Conservation (phyloP, 2,888 invertebrate species). For the Leptopterna dolabrata region DNA sequence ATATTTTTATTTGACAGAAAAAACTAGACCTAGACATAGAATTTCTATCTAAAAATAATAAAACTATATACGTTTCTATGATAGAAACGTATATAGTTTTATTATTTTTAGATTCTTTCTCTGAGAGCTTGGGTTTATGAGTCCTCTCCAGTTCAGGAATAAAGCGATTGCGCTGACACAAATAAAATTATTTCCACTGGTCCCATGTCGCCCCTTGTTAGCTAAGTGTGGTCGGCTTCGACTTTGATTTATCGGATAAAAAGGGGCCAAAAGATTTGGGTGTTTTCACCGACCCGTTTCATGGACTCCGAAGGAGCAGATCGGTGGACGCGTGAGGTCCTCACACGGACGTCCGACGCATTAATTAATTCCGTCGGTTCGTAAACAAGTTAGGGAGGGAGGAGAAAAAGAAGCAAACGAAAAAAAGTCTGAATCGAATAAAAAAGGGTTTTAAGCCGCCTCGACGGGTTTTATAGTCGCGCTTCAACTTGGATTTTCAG, state of each 20-base stretch:
- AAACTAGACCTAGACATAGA: too few species aligned
- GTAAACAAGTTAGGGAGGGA: conserved; percentile 31
- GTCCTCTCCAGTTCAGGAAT: not conserved
- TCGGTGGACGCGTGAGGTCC: conserved; percentile 16
- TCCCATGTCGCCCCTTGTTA: not conserved
- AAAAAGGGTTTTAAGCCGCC: not conserved
- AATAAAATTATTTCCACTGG: not conserved
- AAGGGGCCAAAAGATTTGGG: not conserved
- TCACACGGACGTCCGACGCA: not conserved
- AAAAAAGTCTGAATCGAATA: not conserved
- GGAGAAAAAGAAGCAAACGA: not conserved
- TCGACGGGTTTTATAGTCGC: not conserved
- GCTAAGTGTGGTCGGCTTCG: not conserved
- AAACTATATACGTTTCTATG: too few species aligned
- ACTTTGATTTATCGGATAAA: not conserved
- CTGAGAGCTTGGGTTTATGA: too few species aligned
- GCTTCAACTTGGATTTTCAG: not conserved
- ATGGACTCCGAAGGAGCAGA: not conserved
- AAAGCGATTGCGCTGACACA: not conserved
- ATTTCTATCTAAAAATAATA: too few species aligned
- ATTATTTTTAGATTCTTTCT: too few species aligned
- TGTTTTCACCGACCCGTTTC: not conserved
- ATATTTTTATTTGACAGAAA: too few species aligned
- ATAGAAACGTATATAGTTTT: too few species aligned
- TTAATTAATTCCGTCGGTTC: conserved; percentile 36